These are phyloP conservation scores for Mythimna loreyi DNA, from an alignment of 2,888 invertebrate genomes.

Conservation along the genomic window DNA sequence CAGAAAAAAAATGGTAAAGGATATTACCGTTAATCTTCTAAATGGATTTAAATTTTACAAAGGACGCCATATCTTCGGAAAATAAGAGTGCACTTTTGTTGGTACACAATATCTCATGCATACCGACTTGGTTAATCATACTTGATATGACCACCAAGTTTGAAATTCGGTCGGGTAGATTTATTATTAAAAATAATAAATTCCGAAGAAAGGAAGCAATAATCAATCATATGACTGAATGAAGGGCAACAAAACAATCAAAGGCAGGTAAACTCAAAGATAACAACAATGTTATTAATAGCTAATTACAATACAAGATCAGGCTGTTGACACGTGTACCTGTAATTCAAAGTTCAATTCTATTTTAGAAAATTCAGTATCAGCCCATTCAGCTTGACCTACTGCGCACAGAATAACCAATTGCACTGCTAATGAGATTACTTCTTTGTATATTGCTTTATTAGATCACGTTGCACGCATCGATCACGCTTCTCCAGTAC, in stretches of 20 bases:
- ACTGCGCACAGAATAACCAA: slow-evolving; percentile 25
- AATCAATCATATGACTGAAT: not conserved
- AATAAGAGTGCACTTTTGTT: no score
- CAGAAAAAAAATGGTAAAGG: not conserved
- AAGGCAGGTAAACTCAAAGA: not conserved
- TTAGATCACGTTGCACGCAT: slow-evolving; percentile 52
- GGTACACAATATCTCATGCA: no score
- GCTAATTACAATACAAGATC: slow-evolving; percentile 5
- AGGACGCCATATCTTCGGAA: no score
- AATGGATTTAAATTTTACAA: not conserved
- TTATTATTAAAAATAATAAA: not conserved
- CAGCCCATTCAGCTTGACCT: slow-evolving; percentile 8
- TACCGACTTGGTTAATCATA: no score
- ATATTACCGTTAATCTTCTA: not conserved
- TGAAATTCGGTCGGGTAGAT: no score
- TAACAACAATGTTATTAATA: not conserved
- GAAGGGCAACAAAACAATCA: not conserved
- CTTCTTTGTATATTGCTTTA: slow-evolving; percentile 6
- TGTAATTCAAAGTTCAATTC: slow-evolving; percentile 6
- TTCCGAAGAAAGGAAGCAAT: not conserved
- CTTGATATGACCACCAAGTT: no score
- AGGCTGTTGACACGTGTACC: slow-evolving; percentile 10
- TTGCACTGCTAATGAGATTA: slow-evolving; percentile 23
- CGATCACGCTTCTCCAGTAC: slow-evolving; percentile 60
- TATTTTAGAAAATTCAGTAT: slow-evolving; percentile 31